Evolutionary conservation across 1,140 invertebrate species (phyloP).

Genomic region (Lasaia peninsularis): DNA sequence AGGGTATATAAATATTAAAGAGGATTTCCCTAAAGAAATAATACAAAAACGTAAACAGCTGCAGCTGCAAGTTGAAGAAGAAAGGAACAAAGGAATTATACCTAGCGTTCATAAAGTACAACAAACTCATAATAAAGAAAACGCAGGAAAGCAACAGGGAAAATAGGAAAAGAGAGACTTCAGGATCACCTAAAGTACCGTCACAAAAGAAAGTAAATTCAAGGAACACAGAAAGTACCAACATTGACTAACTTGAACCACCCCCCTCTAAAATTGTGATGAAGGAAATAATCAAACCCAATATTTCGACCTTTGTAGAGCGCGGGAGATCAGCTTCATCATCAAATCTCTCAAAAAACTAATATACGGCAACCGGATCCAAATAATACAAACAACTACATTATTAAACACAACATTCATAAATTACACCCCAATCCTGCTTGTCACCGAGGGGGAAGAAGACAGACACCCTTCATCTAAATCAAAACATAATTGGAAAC

Average conservation of each 20-base stretch:
- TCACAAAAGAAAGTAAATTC: background rate
- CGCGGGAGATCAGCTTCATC: conserved; percentile 9
- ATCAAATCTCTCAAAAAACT: conserved; percentile 15
- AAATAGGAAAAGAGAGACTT: conserved; percentile 21
- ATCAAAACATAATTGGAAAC: too few relatives aligned
- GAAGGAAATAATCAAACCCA: conserved; percentile 15
- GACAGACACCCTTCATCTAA: conserved; percentile 13
- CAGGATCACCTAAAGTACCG: conserved; percentile 17
- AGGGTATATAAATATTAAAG: too few relatives aligned
- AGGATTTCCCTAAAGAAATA: too few relatives aligned
- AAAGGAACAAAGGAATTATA: conserved; percentile 19
- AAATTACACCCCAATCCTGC: conserved; percentile 17
- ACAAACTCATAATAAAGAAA: conserved; percentile 20
- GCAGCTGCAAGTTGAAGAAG: conserved; percentile 13
- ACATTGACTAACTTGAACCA: conserved; percentile 13
- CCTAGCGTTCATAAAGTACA: conserved; percentile 20
- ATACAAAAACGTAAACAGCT: conserved; percentile 1
- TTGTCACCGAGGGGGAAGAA: conserved; percentile 21
- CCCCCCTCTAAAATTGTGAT: conserved; percentile 7
- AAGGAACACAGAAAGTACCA: background rate
- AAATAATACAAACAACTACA: background rate
- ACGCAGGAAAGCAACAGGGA: conserved; percentile 14
- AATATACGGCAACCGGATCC: conserved; percentile 9
- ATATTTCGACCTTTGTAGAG: conserved; percentile 7
- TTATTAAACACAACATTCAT: background rate